A percentile compares a stretch with the other conserved stretches of the same genome.
These are phyloP conservation scores for Amblyornis subalaris DNA, from an alignment of 2,113 vertebrate genomes.

Conservation along the genomic window DNA sequence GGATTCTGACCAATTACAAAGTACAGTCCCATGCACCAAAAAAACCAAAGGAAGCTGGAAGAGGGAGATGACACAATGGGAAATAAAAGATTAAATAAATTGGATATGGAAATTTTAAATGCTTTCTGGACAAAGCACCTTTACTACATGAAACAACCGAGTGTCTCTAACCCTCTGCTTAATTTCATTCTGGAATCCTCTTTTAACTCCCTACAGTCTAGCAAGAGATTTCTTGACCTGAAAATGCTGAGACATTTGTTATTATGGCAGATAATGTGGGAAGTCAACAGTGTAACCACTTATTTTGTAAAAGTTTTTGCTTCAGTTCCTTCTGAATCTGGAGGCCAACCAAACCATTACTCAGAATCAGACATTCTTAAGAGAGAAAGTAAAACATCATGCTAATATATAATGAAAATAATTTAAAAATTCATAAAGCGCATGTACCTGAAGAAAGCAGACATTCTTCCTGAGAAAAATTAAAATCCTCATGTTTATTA, in stretches of 20 bases:
- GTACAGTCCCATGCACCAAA: background rate
- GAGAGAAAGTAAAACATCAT: background rate
- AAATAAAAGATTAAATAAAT: background rate
- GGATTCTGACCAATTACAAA: background rate
- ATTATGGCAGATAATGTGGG: background rate
- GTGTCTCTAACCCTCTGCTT: background rate
- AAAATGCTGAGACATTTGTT: background rate
- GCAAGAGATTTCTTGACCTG: background rate
- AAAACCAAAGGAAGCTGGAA: background rate
- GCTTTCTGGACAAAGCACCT: background rate
- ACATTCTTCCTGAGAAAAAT: background rate
- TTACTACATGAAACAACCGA: background rate
- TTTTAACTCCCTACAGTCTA: background rate
- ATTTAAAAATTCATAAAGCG: background rate
- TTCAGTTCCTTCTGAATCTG: background rate
- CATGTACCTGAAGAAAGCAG: background rate
- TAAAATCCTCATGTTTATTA: background rate
- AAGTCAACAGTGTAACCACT: background rate
- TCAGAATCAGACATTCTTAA: background rate
- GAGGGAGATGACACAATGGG: background rate
- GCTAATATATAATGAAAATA: background rate
- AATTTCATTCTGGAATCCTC: background rate
- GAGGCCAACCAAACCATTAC: background rate
- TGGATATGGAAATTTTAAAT: background rate
- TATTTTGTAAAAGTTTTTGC: background rate